Base-by-base conservation (phyloP, 2,888 invertebrate species). In the Thecophora atra region DNA sequence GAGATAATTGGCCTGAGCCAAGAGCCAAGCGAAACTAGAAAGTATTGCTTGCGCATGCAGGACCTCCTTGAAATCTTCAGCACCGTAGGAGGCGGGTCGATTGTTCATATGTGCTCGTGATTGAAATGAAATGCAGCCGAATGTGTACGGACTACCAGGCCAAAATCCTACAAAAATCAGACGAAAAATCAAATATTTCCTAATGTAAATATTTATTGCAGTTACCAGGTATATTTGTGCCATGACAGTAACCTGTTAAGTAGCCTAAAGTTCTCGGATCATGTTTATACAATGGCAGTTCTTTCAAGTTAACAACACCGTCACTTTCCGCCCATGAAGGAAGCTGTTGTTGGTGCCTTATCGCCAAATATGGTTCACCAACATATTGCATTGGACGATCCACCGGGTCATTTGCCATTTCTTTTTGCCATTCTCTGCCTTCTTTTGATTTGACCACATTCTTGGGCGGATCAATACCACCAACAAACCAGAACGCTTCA, bases 401-500 rank as follows among this genome's bases (percentile, higher is more conserved):
- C 7, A 91, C 81, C 1, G 90, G 89, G 64, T 91, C 90, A 75
- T 91, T 77, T 3, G 85, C 85, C 28, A 84, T 83, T 0, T 88
- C 81, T 79, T 88, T 88, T 6, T 86, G 79, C 86, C 87, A 88
- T 42, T 79, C 74, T 11, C 79, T 81, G 63, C 87, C 81, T 75
- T 85, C 83, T 73, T 89, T 88, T 76, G 86, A 84, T 74, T 86
- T 87, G 1, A 87, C 79, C 0, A 88, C 83, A 52, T 78, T 80
- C 56, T 84, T 80, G 0, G 91, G 88, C 0, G 91, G 89, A 74
- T 90, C 84, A 77, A 93, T 89, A 68, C 94, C 94, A 68, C 95
- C 95, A 51, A 90, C 90, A 81, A 90, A 89, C 97, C 97, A 98
- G 85, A 93, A 94, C 30, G 96, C 93, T 88, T 96, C 94, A 78